phyloP scores from a whole-genome alignment of 2,797 vertebrate genomes.

The Eleutherodactylus coqui region DNA sequence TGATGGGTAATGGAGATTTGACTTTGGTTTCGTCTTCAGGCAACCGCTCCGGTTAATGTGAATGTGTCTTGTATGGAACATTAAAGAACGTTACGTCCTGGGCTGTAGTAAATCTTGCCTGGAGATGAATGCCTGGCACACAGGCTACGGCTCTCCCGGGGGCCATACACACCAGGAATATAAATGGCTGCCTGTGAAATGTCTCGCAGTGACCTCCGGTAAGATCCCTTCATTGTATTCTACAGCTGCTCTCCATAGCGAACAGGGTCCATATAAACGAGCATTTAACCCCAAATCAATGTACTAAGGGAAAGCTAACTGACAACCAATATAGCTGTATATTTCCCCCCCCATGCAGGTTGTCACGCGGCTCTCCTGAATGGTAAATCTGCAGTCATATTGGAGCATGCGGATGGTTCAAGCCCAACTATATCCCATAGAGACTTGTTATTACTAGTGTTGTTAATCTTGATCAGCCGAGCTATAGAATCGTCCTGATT shows the following conservation, averaged over 20 bases:
- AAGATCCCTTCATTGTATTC: not conserved
- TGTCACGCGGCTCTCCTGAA: no score
- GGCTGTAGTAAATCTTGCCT: not conserved
- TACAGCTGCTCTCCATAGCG: not conserved
- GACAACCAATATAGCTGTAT: no score
- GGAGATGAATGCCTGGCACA: not conserved
- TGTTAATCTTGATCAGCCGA: no score
- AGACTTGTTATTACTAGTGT: no score
- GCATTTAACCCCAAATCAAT: no score
- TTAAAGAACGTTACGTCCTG: not conserved
- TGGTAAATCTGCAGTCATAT: no score
- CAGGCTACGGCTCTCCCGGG: not conserved
- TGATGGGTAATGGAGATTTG: not conserved
- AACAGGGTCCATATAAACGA: no score
- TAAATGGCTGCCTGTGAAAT: not conserved
- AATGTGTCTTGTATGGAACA: not conserved
- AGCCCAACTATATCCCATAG: no score
- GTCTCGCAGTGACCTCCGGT: not conserved
- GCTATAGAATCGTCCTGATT: no score
- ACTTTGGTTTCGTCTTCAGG: not conserved
- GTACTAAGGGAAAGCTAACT: no score
- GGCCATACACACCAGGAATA: not conserved
- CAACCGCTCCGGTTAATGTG: not conserved
- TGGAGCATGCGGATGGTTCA: no score
- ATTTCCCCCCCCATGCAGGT: no score